Base-by-base conservation (phyloP, 2,113 vertebrate species). In the Callipepla squamata region DNA sequence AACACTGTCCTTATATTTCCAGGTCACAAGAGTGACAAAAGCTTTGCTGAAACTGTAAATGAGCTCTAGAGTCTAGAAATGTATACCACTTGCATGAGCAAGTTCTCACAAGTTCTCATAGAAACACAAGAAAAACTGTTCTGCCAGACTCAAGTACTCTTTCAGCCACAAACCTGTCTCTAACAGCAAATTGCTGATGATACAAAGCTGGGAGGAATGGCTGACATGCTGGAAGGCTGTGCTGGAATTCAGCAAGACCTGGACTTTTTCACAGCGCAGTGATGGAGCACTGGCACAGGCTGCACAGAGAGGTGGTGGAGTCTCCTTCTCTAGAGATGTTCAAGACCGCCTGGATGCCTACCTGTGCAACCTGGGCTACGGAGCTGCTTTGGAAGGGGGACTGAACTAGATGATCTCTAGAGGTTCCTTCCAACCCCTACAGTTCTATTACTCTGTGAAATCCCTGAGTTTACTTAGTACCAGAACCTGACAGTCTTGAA, bases 51-150 rank as follows among this genome's bases (percentile, higher is more conserved):
- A 94, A 93, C 73, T 66, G 40, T 91, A 93, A 89, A 88, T 57
- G 94, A 89, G 88, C 83, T 68, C 77, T 84, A 67, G 44, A 81
- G 28, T 19, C 73, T 73, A 72, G 90, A 78, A 80, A 95, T 34
- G 50, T 11, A 0, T 38, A 45, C 17, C 30, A 34, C 14, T 72
- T 80, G 50, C 59, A 69, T 1, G 7, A 32, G 21, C 13, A 80
- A 18, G 42, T 42, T 85, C 45, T 74, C 5, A 2, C 17, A 69
- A 15, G 42, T 50, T 85, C 45, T 74, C 4, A 2, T 9, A 73
- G 59, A 58, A 87, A 59, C 47, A 63, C 9, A 23, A 34, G 50
- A 74, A 63, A 55, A 80, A 38, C 5, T 42, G 4, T 7, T 80
- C 51, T 89, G 42, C 26, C 32, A 84, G 55, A 23, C 30, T 45